Conservation (phyloP, 1,140 invertebrate species). For the Temnothorax curvispinosus region DNA sequence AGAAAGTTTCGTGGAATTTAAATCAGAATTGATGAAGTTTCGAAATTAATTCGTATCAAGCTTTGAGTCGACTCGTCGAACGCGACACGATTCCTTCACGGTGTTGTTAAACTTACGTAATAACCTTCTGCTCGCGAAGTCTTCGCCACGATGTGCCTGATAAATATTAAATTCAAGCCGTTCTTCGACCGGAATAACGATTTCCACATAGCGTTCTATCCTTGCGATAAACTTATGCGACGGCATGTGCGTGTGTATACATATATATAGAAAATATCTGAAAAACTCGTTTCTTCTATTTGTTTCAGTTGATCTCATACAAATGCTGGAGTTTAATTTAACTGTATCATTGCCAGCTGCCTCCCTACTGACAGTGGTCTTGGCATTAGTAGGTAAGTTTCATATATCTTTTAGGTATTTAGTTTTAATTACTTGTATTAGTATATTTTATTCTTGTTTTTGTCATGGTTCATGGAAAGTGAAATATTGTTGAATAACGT, state of each 20-base stretch:
- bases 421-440: background rate
- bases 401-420: background rate
- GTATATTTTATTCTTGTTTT: background rate
- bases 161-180: slow-evolving; percentile 74
- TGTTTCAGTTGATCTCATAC: slow-evolving; percentile 96
- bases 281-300: slow-evolving; percentile 75
- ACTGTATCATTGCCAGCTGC: slow-evolving; percentile 97
- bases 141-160: slow-evolving; percentile 63
- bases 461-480: background rate
- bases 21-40: slow-evolving; percentile 80
- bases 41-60: slow-evolving; percentile 77
- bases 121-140: slow-evolving; percentile 68
- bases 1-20: slow-evolving; percentile 79
- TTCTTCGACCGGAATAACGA: slow-evolving; percentile 67
- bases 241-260: too few species aligned
- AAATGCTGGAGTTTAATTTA: slow-evolving; percentile 98
- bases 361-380: slow-evolving; percentile 97
- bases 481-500: background rate
- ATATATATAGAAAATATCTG: background rate
- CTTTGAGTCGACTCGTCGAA: slow-evolving; percentile 73
- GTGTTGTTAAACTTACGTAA: slow-evolving; percentile 70
- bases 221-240: slow-evolving; percentile 16
- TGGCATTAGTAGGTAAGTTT: slow-evolving; percentile 98
- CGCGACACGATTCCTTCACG: slow-evolving; percentile 71
- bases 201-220: slow-evolving; percentile 56